phyloP scores from a whole-genome alignment of 2,888 invertebrate genomes.

The Eumerus sabulonum region DNA sequence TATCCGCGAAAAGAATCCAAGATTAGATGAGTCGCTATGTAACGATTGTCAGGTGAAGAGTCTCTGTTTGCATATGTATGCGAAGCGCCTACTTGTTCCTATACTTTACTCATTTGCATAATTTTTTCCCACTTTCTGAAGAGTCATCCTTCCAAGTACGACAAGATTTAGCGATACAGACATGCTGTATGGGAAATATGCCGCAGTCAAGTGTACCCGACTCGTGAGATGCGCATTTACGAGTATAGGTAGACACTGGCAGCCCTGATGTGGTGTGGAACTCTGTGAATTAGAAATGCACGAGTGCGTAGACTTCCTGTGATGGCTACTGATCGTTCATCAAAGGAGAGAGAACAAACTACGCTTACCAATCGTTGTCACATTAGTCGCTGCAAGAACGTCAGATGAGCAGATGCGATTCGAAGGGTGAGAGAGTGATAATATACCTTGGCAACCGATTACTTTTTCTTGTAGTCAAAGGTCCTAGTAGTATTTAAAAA shows the following conservation, averaged over 20 bases:
- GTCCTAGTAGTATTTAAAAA: too few species aligned
- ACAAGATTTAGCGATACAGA: background rate
- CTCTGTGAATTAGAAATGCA: constrained; percentile 30
- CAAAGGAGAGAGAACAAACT: constrained; percentile 12
- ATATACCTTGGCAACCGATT: too few species aligned
- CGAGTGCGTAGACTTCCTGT: constrained; percentile 52
- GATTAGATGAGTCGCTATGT: constrained; percentile 11
- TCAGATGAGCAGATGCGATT: background rate
- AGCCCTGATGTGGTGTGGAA: constrained; percentile 1
- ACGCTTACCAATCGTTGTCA: background rate
- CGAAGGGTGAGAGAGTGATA: background rate
- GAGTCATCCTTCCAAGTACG: constrained; percentile 9
- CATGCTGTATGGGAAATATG: constrained; percentile 13
- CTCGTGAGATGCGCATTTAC: constrained; percentile 38
- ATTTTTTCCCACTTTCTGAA: constrained; percentile 18
- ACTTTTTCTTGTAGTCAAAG: too few species aligned
- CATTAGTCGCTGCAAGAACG: background rate
- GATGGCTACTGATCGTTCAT: constrained; percentile 11
- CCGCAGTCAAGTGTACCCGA: constrained; percentile 16
- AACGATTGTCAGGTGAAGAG: constrained; percentile 44
- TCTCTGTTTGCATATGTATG: constrained; percentile 16
- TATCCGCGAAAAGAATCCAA: background rate
- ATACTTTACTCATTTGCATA: constrained; percentile 35
- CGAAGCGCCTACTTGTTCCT: constrained; percentile 41
- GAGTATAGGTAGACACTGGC: constrained; percentile 7